These are phyloP conservation scores for Heliornis fulica DNA, from an alignment of 2,113 vertebrate genomes.

Conservation along the genomic window DNA sequence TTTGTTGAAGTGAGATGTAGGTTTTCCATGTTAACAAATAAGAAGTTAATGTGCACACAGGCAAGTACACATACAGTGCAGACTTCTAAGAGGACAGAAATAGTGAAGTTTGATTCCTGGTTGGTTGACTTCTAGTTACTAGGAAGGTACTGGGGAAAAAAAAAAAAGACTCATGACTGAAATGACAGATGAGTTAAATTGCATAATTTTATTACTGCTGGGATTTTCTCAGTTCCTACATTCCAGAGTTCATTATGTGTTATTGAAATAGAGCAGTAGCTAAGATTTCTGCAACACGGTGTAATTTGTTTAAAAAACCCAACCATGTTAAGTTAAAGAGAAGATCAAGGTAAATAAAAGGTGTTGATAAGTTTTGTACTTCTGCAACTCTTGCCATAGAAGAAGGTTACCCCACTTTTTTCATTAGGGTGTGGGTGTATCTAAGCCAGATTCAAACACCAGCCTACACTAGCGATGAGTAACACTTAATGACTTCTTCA, in stretches of 20 bases:
- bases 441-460: neutral
- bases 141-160: neutral
- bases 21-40: neutral
- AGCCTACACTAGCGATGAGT: neutral
- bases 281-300: neutral
- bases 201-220: neutral
- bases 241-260: neutral
- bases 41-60: neutral
- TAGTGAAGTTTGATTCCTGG: neutral
- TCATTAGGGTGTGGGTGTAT: neutral
- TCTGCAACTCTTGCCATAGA: neutral
- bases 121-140: neutral
- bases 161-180: neutral
- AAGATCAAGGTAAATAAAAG: neutral
- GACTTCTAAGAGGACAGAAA: neutral
- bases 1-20: neutral
- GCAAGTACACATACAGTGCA: neutral
- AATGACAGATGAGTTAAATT: neutral
- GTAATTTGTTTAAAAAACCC: neutral
- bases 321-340: neutral
- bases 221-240: neutral
- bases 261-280: slow-evolving; percentile 1
- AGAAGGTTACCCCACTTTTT: neutral
- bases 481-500: neutral
- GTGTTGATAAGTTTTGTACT: neutral